Percentiles rank a stretch among this genome's conserved stretches.
phyloP scores from a whole-genome alignment of 2,888 invertebrate species.

The Cephus pulcher region DNA sequence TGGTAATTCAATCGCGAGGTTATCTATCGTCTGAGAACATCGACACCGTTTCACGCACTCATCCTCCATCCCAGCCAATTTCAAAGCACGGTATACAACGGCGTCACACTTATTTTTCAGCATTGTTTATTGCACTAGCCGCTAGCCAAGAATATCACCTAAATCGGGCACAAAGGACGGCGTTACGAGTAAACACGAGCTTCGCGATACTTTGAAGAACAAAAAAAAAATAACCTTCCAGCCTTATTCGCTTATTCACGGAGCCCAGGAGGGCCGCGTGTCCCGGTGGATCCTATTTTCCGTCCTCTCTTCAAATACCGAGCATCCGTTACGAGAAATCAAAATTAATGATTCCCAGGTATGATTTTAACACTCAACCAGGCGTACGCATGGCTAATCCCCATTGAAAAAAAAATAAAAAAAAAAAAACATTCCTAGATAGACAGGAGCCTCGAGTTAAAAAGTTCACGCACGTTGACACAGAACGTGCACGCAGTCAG shows the following conservation, averaged over 20 bases:
- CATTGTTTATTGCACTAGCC: neutral
- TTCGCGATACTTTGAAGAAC: neutral
- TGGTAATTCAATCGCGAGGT: slow-evolving; percentile 3
- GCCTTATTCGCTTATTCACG: neutral
- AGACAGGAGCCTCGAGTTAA: neutral
- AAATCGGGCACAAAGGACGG: neutral
- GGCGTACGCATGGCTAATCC: neutral
- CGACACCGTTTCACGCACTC: neutral
- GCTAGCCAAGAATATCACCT: neutral
- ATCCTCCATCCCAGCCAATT: neutral
- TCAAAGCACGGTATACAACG: neutral
- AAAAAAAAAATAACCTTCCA: neutral
- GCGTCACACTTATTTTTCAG: neutral
- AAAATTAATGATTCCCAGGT: neutral
- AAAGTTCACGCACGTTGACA: slow-evolving; percentile 15
- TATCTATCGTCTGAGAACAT: neutral
- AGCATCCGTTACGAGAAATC: neutral
- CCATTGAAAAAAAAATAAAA: too few relatives aligned
- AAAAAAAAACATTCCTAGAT: neutral
- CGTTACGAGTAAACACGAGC: neutral
- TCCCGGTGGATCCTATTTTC: neutral
- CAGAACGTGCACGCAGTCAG: slow-evolving; percentile 16
- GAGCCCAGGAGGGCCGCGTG: neutral
- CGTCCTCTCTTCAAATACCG: neutral
- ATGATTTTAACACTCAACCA: neutral